Evolutionary conservation across 1,140 invertebrate genomes (phyloP).

Genomic region (Hylaeus volcanicus): DNA sequence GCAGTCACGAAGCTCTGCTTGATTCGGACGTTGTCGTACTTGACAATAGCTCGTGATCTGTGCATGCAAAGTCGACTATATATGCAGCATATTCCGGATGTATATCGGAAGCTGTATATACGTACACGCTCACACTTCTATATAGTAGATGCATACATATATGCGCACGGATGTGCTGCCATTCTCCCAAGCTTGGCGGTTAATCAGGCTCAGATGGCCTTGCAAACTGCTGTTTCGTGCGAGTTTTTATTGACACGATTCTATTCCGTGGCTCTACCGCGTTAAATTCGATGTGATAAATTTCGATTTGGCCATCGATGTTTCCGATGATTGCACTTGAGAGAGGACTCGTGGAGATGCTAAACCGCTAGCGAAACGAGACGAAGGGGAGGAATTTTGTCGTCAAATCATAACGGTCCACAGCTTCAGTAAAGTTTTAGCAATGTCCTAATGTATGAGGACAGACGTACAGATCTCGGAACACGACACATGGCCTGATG

Average conservation of each 20-base stretch:
- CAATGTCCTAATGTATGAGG: constrained; percentile 11
- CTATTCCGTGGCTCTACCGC: neutral
- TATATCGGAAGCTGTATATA: neutral
- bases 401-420: constrained; percentile 25
- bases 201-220: constrained; percentile 40
- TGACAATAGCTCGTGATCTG: constrained; percentile 26
- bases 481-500: constrained; percentile 31
- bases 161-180: constrained; percentile 39
- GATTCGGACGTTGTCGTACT: constrained; percentile 10
- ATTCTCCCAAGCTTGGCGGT: constrained; percentile 42
- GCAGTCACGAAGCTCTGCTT: neutral
- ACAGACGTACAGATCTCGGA: neutral
- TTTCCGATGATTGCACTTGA: neutral
- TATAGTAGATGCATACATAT: constrained; percentile 8
- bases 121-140: neutral
- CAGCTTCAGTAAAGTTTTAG: constrained; percentile 24
- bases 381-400: constrained; percentile 2
- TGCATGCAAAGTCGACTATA: constrained; percentile 28
- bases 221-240: constrained; percentile 24
- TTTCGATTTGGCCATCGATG: neutral
- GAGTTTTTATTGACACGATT: constrained; percentile 10
- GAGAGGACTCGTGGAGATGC: constrained; percentile 28
- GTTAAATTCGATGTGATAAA: constrained; percentile 34
- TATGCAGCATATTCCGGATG: constrained; percentile 10
- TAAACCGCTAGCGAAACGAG: constrained; percentile 37